Base-by-base conservation (phyloP, 2,888 invertebrate species). In the Perithous albicinctus region DNA sequence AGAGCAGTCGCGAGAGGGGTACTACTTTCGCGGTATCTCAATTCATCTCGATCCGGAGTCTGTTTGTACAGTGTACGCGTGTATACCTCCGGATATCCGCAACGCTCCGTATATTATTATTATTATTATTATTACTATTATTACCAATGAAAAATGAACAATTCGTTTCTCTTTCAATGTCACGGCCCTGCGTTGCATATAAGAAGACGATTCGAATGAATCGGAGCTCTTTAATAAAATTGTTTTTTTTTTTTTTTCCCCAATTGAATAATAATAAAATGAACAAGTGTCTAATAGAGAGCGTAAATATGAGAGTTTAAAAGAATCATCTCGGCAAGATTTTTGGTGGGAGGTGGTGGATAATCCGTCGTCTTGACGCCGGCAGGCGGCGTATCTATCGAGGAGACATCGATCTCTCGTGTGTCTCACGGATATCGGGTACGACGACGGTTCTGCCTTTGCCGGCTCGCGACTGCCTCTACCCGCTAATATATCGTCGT, bases 371-470 rank as follows among this genome's bases (percentile, higher is more conserved):
- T n/a, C n/a, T 46, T 46, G 48, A 23, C 20, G 10, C 10, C 20
- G 20, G 7, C n/a, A 10, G 8, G 2, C 3, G 12, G 2, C 20
- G 20, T 0, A 48, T 48, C 48, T 23, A 10, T 20, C 20, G 6
- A 4, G 26, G 10, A 56, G 54, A 56, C 29, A 51, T 18, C 64
- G 41, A 43, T 64, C 64, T 63, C 29, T 56, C n/a, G n/a, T n/a
- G n/a, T 10, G 54, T 56, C 54, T 56, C n/a, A n/a, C n/a, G n/a
- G n/a, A n/a, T n/a, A n/a, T n/a, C 54, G 29, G 54, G 54, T 56
- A 29, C 6, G 29, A n/a, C 12, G 29, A 56, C 54, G 26, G n/a
- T 18, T 12, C 29, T 5, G 29, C 5, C 54, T 56, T 56, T 26
- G 51, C 51, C 20, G 51, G 35, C 38, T 51, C 67, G 7, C 51